Base-by-base conservation (phyloP, 1,140 invertebrate genomes). In the Drosophila lacteicornis region DNA sequence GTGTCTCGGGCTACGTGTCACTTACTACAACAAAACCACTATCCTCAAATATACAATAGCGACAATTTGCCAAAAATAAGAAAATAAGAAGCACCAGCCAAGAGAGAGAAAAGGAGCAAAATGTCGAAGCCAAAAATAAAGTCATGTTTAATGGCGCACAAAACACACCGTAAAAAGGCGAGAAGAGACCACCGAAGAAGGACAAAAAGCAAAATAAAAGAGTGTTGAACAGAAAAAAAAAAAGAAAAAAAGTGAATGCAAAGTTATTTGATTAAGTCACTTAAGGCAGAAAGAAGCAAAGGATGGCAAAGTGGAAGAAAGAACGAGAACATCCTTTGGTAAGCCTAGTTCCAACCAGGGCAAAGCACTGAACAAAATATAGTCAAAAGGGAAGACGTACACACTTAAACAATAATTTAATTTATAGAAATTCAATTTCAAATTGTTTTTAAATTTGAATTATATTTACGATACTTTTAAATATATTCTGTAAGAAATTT, bases 261-360 rank as follows among this genome's bases (percentile, higher is more conserved):
- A 88, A 88, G 85, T 88, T 88, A 90, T 88, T 90, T 88, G 85
- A 88, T 88, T 88, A 88, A 88, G 85, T 85, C 85, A 87, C 84
- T 87, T 88, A 88, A 79, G 70, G 55, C 60, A 53, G 40, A 40
- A 42, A 25, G 27, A 40, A 40, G 36, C 53, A 15, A 38, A 25
- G 49, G 40, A 69, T 13, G 27, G n/a, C 63, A 63, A 62, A 36
- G 30, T 61, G 4, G 30, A n/a, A 9, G 12, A 27, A 25, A 36
- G 30, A 42, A 42, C 15, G 30, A 62, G 19, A 75, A 60, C 58
- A 69, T 67, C 75, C 60, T 74, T 36, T 65, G 15, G 59, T 33
- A 67, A 40, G 22, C 25, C 59, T 27, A 22, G 59, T 56, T 49
- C 38, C 50, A 33, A 40, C 13, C 42, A 68, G 19, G 43, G 33